These are phyloP conservation scores for Cataglyphis rosenhaueri DNA, from an alignment of 2,888 invertebrate genomes.

Conservation along the genomic window DNA sequence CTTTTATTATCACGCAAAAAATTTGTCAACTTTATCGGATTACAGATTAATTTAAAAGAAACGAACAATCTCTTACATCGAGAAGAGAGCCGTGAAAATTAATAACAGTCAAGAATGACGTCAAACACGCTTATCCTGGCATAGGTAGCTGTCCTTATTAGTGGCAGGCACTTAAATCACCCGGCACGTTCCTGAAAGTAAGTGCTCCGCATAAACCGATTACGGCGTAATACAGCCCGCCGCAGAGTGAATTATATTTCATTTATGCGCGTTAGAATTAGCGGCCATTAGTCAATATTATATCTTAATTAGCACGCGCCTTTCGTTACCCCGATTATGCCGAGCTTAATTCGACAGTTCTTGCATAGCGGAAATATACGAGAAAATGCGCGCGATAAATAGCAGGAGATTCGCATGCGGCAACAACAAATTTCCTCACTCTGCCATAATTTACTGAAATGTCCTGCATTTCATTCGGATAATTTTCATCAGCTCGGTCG, in stretches of 20 bases:
- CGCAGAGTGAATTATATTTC: slow-evolving; percentile 64
- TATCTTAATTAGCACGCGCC: slow-evolving; percentile 66
- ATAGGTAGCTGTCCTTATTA: slow-evolving; percentile 21
- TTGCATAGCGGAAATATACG: slow-evolving; percentile 2
- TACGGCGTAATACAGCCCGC: slow-evolving; percentile 51
- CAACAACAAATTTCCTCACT: neutral
- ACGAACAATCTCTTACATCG: neutral
- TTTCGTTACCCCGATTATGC: slow-evolving; percentile 53
- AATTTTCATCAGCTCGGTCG: slow-evolving; percentile 26
- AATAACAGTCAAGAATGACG: slow-evolving; percentile 47
- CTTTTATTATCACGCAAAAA: too few relatives aligned
- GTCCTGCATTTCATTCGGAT: slow-evolving; percentile 1
- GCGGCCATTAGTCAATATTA: slow-evolving; percentile 65
- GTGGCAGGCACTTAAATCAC: slow-evolving; percentile 35
- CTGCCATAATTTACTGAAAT: slow-evolving; percentile 3
- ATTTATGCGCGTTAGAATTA: slow-evolving; percentile 66
- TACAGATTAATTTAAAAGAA: neutral
- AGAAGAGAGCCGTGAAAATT: neutral
- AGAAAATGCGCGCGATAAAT: slow-evolving; percentile 6
- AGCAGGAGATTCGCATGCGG: neutral
- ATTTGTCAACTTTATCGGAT: neutral
- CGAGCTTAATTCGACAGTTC: slow-evolving; percentile 52
- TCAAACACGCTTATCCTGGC: slow-evolving; percentile 11
- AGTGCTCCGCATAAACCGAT: slow-evolving; percentile 45
- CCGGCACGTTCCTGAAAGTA: slow-evolving; percentile 45